Base-by-base conservation (phyloP, 2,113 vertebrate species). In the Seriola quinqueradiata region DNA sequence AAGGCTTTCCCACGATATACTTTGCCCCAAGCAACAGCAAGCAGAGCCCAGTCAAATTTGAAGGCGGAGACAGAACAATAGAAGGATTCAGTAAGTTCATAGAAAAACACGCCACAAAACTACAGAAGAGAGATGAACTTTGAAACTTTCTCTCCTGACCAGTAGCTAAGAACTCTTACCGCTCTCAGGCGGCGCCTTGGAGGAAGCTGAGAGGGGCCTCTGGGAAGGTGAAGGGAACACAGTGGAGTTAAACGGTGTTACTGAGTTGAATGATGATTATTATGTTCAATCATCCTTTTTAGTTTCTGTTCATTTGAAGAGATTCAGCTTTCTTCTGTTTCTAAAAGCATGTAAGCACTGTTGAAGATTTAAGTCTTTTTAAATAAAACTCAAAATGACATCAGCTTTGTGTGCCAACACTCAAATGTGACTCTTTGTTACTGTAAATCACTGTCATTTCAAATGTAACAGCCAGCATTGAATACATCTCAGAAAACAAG, bases 1-100 rank as follows among this genome's bases (percentile, higher is more conserved):
- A 97, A 68, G 98, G 98, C 32, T 99, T 99, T 86, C 98, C 98
- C 44, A 99, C 98, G 0, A 98, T 99, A 93, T 99, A 99, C 92
- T 96, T 99, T 1, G 96, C 97, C 69, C 96, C 96, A 0, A 96
- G 96, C 66, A 95, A 96, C 90, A 93, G 95, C 85, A 99, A 99
- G 94, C 95, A 96, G 85, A 96, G 85, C 78, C 98, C 98, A 0
- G 75, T 99, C 88, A 97, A 97, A 86, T 97, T 97, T 73, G 96
- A 97, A 92, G 96, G 94, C 0, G 95, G 95, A 4, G 94, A 97
- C 81, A 94, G 97, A 95, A 97, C 98, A 83, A 66, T 99, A 63
- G 97, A 99, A 46, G 95, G 95, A 36, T 83, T 99, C 46, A 97
- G 96, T 87, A 97, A 95, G 91, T 99, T 99, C 82, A 14, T 99